A percentile compares a stretch with the other conserved stretches of the same genome.
phyloP scores from a whole-genome alignment of 2,888 invertebrate species.

The Malthinus flaveolus region DNA sequence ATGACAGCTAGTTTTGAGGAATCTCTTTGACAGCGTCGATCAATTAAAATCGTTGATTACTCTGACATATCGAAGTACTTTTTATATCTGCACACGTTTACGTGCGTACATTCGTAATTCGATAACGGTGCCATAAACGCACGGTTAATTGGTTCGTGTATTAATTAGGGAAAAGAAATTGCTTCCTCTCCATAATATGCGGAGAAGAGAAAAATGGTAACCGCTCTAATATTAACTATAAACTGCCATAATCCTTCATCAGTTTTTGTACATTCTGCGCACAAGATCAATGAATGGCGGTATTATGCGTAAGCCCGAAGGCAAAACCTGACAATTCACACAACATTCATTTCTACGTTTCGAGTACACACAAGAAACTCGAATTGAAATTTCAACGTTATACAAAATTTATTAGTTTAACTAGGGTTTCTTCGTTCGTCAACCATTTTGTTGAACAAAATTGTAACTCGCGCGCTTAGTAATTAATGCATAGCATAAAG shows the following conservation, averaged over 20 bases:
- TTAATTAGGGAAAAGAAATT: no score
- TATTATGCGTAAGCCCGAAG: conserved; percentile 6
- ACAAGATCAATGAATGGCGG: conserved; percentile 5
- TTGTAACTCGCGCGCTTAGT: no score
- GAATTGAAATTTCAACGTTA: no score
- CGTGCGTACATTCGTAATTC: not conserved
- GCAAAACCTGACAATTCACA: conserved; percentile 3
- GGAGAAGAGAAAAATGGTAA: no score
- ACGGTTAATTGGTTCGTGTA: no score
- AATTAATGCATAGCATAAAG: no score
- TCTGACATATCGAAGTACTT: conserved; percentile 8
- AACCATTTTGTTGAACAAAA: no score
- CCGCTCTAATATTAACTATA: not conserved
- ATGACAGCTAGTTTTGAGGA: conserved; percentile 24
- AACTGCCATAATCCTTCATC: conserved; percentile 5
- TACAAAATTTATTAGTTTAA: no score
- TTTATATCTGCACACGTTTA: not conserved
- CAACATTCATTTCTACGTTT: not conserved
- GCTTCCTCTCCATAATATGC: no score
- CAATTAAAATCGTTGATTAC: conserved; percentile 26
- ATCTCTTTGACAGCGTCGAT: conserved; percentile 23
- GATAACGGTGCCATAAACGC: not conserved
- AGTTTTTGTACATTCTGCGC: conserved; percentile 6
- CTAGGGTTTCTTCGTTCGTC: no score
- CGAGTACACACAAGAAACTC: no score